Evolutionary conservation across 2,888 invertebrate species (phyloP).

Genomic region (Eupithecia abbreviata): DNA sequence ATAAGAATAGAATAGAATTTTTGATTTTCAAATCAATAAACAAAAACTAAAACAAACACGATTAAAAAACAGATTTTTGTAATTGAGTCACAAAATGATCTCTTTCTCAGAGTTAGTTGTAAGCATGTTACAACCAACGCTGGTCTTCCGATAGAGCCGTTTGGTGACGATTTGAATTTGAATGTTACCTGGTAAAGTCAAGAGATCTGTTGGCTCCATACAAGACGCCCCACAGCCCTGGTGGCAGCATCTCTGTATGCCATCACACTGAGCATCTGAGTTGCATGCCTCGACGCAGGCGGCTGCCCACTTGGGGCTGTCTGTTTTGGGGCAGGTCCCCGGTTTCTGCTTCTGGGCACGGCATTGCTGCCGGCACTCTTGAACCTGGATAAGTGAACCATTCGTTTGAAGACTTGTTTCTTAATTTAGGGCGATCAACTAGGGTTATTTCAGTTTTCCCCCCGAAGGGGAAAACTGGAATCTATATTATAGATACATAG

Average conservation of each 20-base stretch:
- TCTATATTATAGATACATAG: too few species aligned
- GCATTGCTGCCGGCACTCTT: slow-evolving; percentile 85
- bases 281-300: slow-evolving; percentile 85
- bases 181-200: slow-evolving; percentile 82
- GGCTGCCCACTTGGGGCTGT: slow-evolving; percentile 81
- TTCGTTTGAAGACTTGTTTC: background rate
- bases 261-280: slow-evolving; percentile 88
- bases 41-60: too few species aligned
- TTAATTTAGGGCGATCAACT: background rate
- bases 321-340: slow-evolving; percentile 72
- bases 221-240: slow-evolving; percentile 88
- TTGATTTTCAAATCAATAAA: too few species aligned
- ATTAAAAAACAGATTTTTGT: too few species aligned
- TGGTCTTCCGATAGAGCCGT: too few species aligned
- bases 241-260: slow-evolving; percentile 87
- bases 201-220: slow-evolving; percentile 85
- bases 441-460: too few species aligned
- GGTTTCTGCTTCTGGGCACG: slow-evolving; percentile 76
- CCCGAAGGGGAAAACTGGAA: too few species aligned
- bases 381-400: slow-evolving; percentile 30
- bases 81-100: too few species aligned
- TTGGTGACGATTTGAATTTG: too few species aligned
- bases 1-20: too few species aligned
- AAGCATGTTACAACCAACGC: too few species aligned
- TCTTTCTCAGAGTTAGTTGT: too few species aligned